Evolutionary conservation across 2,888 invertebrate species (phyloP), one percentile per base, ranked within the genome.

Genomic region (Cerceris rybyensis): DNA sequence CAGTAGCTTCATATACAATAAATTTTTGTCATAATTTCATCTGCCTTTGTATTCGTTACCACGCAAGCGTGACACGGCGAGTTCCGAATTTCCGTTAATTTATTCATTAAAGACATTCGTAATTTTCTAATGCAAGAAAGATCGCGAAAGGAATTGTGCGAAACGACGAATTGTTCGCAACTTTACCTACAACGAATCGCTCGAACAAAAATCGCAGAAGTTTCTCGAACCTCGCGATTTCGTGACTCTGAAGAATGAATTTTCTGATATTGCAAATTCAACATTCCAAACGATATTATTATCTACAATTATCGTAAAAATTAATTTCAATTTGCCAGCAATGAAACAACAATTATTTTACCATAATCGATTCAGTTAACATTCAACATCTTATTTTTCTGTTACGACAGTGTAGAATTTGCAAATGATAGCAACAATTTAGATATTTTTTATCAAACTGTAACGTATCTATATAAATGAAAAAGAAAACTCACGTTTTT

Each of bases 1-100:
- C 92, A 92, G 92, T 90, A 90, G 91, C 90, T 91, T 92, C 90
- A 91, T 92, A 90, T 91, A 92, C 90, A 91, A 90, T 91, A 91
- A 90, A 89, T 87, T 87, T 87, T 87, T 70, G 78, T 88, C 82
- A 87, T 88, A 90, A 88, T 88, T 86, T 86, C 80, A 82, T 87
- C 76, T 79, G 78, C 75, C 66, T 75, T 78, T 75, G 78, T 80
- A 81, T 88, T 87, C 83, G 85, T 88, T 87, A 84, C 79, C 86
- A 88, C 86, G 86, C 81, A 81, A 87, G 85, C 84, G 83, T 83
- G 85, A 84, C 80, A 85, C 86, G 85, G 87, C 88, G 88, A 89
- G 88, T 88, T 84, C 80, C 74, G 81, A 71, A 74, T 58, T 49
- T 69, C 52, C 61, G 70, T 49, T 66, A 55, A 46, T 67, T 78